Evolutionary conservation across 2,113 vertebrate genomes (phyloP), one percentile per base, ranked within the genome.

Genomic region (Ictalurus furcatus): DNA sequence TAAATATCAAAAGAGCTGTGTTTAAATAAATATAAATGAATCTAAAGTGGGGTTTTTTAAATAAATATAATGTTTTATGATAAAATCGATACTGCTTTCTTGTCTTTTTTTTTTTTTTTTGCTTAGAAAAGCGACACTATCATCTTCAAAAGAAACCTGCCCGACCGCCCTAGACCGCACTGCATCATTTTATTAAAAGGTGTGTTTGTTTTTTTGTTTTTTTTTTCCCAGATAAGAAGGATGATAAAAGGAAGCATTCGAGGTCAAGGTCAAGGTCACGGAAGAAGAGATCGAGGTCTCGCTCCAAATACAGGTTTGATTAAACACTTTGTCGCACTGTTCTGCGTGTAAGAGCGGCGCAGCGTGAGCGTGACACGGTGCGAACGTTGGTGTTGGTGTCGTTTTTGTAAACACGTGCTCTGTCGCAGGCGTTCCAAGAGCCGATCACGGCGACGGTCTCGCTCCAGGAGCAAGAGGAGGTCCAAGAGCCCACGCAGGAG

Each of bases 201-300:
- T 83, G 80, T 69, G 8, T 7, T 48, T 48, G 3, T 4, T 44
- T 44, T 44, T 44, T 34, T 1, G 44, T 5, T 11, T 52, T 52
- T 52, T 85, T 93, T 94, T 17, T 90, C 94, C 19, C 90, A 99
- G 98, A 97, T 94, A 99, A 99, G 93, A 99, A 99, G 91, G 98
- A 99, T 87, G 97, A 99, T 88, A 99, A 99, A 89, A 95, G 97
- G 89, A 98, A 98, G 91, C 98, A 97, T 93, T 98, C 98, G 0
- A 96, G 97, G 81, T 98, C 97, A 11, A 92, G 97, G 86, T 99
- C 98, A 0, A 97, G 97, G 67, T 99, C 98, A 0, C 95, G 98
- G 19, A 97, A 98, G 88, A 96, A 97, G 88, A 96, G 98, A 69
- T 97, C 98, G 19, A 96, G 97, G 67, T 99, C 98, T 56, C 97